These are phyloP conservation scores for Cosmia trapezina DNA, from an alignment of 2,888 invertebrate genomes.

Conservation along the genomic window DNA sequence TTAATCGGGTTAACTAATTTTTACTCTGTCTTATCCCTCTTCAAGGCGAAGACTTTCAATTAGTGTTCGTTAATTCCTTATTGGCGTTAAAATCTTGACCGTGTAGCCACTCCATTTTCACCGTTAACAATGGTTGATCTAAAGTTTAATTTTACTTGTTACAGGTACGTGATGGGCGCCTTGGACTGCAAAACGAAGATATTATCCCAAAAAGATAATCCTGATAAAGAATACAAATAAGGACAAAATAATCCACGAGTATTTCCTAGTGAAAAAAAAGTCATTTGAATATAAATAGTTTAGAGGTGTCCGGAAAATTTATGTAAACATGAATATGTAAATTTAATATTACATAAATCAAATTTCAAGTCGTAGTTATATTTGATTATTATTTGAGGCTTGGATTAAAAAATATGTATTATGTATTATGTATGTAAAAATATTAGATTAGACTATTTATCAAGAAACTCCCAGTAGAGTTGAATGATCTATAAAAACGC, in stretches of 20 bases:
- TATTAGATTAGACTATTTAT: too few relatives aligned
- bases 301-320: constrained; percentile 17
- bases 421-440: too few relatives aligned
- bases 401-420: too few relatives aligned
- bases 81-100: too few relatives aligned
- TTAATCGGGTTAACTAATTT: not conserved
- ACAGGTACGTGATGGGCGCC: constrained; percentile 54
- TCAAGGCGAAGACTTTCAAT: not conserved
- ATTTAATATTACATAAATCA: constrained; percentile 18
- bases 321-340: constrained; percentile 36
- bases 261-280: constrained; percentile 44
- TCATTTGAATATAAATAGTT: constrained; percentile 46
- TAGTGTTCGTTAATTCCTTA: constrained; percentile 1
- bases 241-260: constrained; percentile 37
- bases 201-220: constrained; percentile 30
- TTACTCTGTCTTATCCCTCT: not conserved
- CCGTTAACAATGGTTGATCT: not conserved
- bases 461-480: too few relatives aligned
- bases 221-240: constrained; percentile 25
- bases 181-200: constrained; percentile 48
- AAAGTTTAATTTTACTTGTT: constrained; percentile 24
- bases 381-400: constrained; percentile 4
- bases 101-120: not conserved
- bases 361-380: constrained; percentile 14
- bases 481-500: constrained; percentile 1